Evolutionary conservation across 2,888 invertebrate species (phyloP), one percentile per base, ranked within the genome.

Genomic region (Syrphus vitripennis): DNA sequence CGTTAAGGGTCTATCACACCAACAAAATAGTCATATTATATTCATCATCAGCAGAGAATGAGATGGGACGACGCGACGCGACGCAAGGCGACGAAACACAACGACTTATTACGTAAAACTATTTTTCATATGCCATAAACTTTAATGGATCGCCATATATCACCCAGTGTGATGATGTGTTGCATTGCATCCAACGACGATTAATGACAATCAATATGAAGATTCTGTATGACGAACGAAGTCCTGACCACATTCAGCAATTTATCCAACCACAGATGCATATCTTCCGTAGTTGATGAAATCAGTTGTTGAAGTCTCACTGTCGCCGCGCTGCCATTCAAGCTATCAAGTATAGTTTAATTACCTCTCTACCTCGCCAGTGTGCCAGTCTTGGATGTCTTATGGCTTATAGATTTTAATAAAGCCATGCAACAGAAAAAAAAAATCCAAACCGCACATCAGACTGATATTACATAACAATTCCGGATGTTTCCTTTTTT

Each of bases 181-280:
- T 81, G 75, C 69, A 74, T 42, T 29, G 37, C 45, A 79, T 37
- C 63, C 57, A 69, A 34, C 26, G 26, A 45, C 31, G 19, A 45
- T 21, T 21, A 9, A 45, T 59, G 21, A 7, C 45, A 48, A 45
- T 65, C 57, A 61, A 45, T n/a, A n/a, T 31, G 50, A 67, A 61
- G 78, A 69, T 59, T 63, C 69, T 57, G 21, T 48, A 37, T 57
- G 63, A 34, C 53, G 65, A 67, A 72, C 37, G 37, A 61, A 72
- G 67, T 72, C 70, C 57, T 77, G 82, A 77, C 77, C 82, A 77
- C 82, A 70, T 57, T 50, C 19, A 34, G 59, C 59, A 37, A 24
- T 50, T 50, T 10, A 50, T 50, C n/a, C 50, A 65, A 70, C 81
- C 76, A 40, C 81, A 81, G 57, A 81, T 57, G 48, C 63, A 76